These are phyloP conservation scores for Quadroppia sp. DNA, from an alignment of 2,888 invertebrate genomes.

Conservation along the genomic window DNA sequence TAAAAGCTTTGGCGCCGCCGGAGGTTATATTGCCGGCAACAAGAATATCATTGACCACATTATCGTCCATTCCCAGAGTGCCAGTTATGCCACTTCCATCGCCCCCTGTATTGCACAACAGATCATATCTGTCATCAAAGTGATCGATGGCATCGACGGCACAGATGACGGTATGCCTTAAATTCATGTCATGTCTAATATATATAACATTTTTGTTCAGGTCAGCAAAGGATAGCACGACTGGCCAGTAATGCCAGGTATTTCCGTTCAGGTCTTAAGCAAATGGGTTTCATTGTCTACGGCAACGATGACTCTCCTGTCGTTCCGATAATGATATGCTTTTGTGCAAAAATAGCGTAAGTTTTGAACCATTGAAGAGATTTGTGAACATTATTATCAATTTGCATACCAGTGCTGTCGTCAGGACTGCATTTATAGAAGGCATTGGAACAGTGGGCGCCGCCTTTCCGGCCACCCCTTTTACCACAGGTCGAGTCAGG, in stretches of 20 bases:
- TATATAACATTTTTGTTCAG: constrained; percentile 50
- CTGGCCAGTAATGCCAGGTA: constrained; percentile 55
- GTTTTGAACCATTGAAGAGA: constrained; percentile 42
- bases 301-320: constrained; percentile 59
- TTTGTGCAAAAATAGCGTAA: constrained; percentile 56
- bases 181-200: not conserved
- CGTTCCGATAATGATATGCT: constrained; percentile 57
- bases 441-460: constrained; percentile 91
- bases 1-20: constrained; percentile 58
- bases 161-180: constrained; percentile 60
- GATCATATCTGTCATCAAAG: constrained; percentile 78
- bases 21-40: constrained; percentile 57
- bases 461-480: constrained; percentile 94
- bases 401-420: constrained; percentile 64
- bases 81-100: constrained; percentile 79
- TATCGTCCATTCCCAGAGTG: constrained; percentile 61
- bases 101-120: constrained; percentile 85
- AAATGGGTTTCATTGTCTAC: constrained; percentile 58
- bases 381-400: not conserved
- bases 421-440: constrained; percentile 71
- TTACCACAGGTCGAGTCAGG: constrained; percentile 82
- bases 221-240: constrained; percentile 50
- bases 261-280: constrained; percentile 55
- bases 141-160: constrained; percentile 75
- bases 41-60: constrained; percentile 48